Conservation (phyloP, 2,888 invertebrate genomes). For the Diaphora mendica region DNA sequence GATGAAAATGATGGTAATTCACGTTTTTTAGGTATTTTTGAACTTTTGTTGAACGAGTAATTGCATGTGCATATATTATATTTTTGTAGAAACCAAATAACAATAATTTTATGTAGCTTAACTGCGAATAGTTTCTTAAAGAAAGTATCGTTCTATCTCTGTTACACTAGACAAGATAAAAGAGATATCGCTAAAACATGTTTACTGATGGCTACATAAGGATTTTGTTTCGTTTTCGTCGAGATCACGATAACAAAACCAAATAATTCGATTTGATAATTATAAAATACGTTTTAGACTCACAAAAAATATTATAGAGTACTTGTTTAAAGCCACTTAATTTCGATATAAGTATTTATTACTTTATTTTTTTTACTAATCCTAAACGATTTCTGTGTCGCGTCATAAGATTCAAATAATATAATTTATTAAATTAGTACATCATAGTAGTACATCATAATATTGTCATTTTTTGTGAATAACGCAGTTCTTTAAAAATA, state of each 20-base stretch:
- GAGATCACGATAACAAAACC: not conserved
- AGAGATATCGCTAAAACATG: too few species aligned
- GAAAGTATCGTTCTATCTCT: not conserved
- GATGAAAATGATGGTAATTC: not conserved
- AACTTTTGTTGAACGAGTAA: not conserved
- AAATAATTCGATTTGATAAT: not conserved
- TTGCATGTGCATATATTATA: not conserved
- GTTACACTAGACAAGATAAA: not conserved
- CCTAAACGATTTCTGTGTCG: not conserved
- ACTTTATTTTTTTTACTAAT: not conserved
- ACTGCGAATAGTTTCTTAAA: not conserved
- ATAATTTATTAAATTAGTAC: not conserved
- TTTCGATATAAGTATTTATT: not conserved
- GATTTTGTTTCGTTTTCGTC: not conserved
- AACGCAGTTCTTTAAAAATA: too few species aligned
- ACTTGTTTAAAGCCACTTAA: too few species aligned
- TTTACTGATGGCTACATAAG: not conserved
- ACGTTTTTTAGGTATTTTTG: not conserved
- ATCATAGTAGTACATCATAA: too few species aligned
- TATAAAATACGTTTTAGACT: too few species aligned
- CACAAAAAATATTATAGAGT: too few species aligned
- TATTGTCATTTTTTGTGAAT: too few species aligned
- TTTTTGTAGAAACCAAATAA: not conserved
- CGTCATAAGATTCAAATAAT: not conserved
- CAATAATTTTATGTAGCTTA: constrained; percentile 1